Base-by-base conservation (phyloP, 2,113 vertebrate genomes). In the Tenrec ecaudatus region DNA sequence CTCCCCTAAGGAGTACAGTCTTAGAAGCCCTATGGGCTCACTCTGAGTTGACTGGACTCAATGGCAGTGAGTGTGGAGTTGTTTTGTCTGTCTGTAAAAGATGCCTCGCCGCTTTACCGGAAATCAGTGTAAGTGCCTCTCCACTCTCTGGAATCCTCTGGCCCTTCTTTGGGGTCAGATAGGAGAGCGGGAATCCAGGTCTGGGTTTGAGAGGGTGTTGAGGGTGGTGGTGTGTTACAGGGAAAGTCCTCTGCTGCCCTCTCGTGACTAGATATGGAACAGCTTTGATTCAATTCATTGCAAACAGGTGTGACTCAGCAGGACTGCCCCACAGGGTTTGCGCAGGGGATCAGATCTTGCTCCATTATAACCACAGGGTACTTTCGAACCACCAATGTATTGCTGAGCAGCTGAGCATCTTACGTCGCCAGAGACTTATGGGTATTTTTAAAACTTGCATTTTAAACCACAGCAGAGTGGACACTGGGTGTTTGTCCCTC, bases 401-500 rank as follows among this genome's bases (percentile, higher is more conserved):
- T 53, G 47, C 47, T 71, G 10, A 33, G 68, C 68, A 71, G 68
- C n/a, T 14, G 31, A 31, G 66, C 10, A n/a, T 31, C 14, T n/a
- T n/a, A 7, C 29, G 25, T 31, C 29, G 31, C 27, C 29, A 68
- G 66, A 66, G 25, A 25, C 27, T 29, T 3, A 66, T 27, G 25
- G 25, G 66, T 4, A 27, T 68, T 68, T n/a, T 68, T 53, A 7
- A 71, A 71, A 5, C 15, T 71, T 71, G 16, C 11, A 17, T 71
- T 71, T 33, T 15, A 71, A 33, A n/a, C 16, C 14, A 14, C 68
- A 17, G 16, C 68, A n/a, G 31, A 71, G 16, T 14, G 15, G 68
- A 14, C 1, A 0, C 22, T 36, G 22, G 2, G 0, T 6, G 4
- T 11, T 9, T 29, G 20, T 4, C 12, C 9, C 47, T 53, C 47